Base-by-base conservation (phyloP, 2,797 vertebrate species). In the Allobates femoralis region DNA sequence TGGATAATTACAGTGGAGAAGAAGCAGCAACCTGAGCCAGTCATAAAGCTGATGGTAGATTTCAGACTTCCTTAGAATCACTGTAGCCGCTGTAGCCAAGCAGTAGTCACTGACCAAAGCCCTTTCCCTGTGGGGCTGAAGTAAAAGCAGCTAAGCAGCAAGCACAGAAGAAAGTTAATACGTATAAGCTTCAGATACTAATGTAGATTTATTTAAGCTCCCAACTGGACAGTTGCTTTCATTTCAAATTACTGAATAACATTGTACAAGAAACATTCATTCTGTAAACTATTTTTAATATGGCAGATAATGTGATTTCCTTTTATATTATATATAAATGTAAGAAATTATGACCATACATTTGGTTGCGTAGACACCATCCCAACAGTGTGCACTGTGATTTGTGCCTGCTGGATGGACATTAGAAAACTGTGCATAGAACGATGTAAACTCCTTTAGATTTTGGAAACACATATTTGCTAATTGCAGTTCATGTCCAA, bases 401-500 rank as follows among this genome's bases (percentile, higher is more conserved):
- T 41, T 51, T 67, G 41, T 64, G 66, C 28, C 46, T 66, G 41
- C 41, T 71, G 84, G 84, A 79, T 21, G 19, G 15, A 79, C 18
- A 58, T 85, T 79, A 85, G 32, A 85, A 34, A 50, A 19, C 8
- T 30, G 34, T 71, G 37, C 81, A n/a, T 30, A 50, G 69, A 66
- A 46, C 62, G 34, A 34, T 85, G 67, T 62, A 32, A 50, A 84
- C 18, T 23, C 16, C 56, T 64, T 69, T 64, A 55, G 16, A 19
- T 76, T 84, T 76, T 85, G 60, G 67, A 85, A 77, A 67, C 12
- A 64, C 50, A 34, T 28, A 18, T 55, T 69, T 73, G 21, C 66
- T 84, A 87, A 87, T 84, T 80, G 76, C 66, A 74, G 78, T 79
- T 84, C 60, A 64, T 58, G 21, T 87, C 75, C 81, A 87, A 84